Evolutionary conservation across 2,888 invertebrate genomes (phyloP).

Genomic region (Phlogophora meticulosa): DNA sequence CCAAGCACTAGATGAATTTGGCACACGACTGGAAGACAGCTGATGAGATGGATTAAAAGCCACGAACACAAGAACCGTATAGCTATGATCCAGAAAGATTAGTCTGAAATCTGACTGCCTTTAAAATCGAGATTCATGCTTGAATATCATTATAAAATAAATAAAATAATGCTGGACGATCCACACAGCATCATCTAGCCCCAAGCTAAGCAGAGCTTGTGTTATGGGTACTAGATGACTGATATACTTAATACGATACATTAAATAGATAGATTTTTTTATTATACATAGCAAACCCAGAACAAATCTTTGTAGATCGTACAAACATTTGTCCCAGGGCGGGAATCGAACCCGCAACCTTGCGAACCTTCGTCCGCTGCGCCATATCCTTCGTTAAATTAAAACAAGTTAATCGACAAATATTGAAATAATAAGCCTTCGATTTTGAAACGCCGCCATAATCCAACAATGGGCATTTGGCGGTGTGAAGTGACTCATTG

Average conservation of each 20-base stretch:
- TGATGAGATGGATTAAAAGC: not conserved
- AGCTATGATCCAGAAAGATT: not conserved
- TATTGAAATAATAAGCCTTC: constrained; percentile 32
- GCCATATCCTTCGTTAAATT: not conserved
- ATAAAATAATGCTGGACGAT: no score
- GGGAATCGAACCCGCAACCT: no score
- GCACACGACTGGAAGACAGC: constrained; percentile 1
- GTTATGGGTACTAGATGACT: no score
- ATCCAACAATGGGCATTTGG: constrained; percentile 63
- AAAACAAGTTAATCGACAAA: constrained; percentile 2
- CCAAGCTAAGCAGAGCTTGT: no score
- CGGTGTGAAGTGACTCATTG: constrained; percentile 66
- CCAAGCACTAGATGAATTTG: constrained; percentile 19
- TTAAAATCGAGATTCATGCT: not conserved
- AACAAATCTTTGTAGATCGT: no score
- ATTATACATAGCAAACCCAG: no score
- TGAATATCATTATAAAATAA: not conserved
- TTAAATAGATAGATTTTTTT: no score
- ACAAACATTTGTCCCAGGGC: no score
- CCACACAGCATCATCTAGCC: no score
- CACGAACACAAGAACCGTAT: not conserved
- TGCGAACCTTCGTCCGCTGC: no score
- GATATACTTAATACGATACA: no score
- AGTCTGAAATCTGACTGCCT: not conserved
- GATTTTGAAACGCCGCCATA: constrained; percentile 53